Evolutionary conservation across 2,113 vertebrate species (phyloP).

Genomic region (Grus americana): DNA sequence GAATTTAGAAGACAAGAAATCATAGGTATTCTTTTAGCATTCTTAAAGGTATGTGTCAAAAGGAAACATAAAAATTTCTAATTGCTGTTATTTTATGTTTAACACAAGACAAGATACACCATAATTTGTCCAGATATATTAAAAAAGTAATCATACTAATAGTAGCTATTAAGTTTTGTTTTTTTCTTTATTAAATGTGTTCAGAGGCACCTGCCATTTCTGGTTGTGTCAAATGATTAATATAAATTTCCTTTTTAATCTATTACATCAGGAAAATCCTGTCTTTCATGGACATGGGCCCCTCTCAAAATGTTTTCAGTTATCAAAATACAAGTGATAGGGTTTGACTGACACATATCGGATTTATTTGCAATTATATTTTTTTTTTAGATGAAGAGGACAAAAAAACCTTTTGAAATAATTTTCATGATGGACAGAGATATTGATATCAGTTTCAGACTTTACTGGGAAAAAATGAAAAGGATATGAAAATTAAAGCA

Average conservation of each 20-base stretch:
- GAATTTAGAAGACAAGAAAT: background rate
- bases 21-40: background rate
- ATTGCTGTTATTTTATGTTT: background rate
- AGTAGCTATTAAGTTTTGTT: background rate
- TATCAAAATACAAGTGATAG: background rate
- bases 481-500: slow-evolving; percentile 36
- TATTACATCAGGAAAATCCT: background rate
- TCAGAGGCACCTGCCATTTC: background rate
- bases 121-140: background rate
- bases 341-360: background rate
- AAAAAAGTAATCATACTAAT: background rate
- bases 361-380: background rate
- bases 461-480: slow-evolving; percentile 2
- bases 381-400: background rate
- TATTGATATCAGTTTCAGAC: slow-evolving; percentile 14
- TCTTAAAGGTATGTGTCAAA: background rate
- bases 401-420: background rate
- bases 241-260: background rate
- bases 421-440: background rate
- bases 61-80: background rate
- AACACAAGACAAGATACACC: background rate
- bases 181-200: background rate
- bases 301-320: background rate
- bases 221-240: background rate
- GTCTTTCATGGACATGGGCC: background rate